Percentiles rank a stretch among this genome's conserved stretches.
Conservation (phyloP, 2,797 vertebrate genomes). For the Sitta carolinensis region DNA sequence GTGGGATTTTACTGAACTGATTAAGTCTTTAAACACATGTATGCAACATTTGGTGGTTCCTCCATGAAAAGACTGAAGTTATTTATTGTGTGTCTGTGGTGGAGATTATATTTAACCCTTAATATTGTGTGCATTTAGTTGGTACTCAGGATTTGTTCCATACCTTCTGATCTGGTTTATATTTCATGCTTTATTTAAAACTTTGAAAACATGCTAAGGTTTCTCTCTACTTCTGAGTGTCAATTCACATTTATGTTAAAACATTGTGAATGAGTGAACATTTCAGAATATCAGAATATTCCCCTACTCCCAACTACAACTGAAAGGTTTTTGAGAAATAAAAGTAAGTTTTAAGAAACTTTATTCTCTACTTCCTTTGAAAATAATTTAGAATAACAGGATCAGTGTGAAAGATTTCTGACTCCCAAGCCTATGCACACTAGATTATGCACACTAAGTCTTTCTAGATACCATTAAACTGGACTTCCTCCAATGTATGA, state of each 20-base stretch:
- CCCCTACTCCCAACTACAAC: background rate
- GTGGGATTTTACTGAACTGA: background rate
- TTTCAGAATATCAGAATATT: background rate
- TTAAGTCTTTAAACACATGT: conserved; percentile 11
- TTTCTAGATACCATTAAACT: background rate
- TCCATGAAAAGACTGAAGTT: background rate
- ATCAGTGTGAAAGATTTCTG: background rate
- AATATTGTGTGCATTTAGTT: background rate
- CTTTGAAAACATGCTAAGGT: background rate
- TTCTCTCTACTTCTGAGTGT: background rate
- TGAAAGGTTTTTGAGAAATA: background rate
- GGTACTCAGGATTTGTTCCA: background rate
- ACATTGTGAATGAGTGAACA: background rate
- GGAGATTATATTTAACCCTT: background rate
- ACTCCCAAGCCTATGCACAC: background rate
- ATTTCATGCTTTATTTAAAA: background rate
- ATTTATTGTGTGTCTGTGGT: background rate
- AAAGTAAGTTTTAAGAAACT: background rate
- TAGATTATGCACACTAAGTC: background rate
- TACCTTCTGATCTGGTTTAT: background rate
- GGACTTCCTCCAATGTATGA: rapidly evolving
- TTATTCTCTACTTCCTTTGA: background rate
- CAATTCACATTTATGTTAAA: background rate
- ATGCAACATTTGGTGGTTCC: background rate
- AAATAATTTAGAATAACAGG: background rate